A percentile compares a stretch with the other conserved stretches of the same genome.
Evolutionary conservation across 37 sponge, comb jelly and placozoan genomes (phyloP).

Genomic region (Crambe crambe): DNA sequence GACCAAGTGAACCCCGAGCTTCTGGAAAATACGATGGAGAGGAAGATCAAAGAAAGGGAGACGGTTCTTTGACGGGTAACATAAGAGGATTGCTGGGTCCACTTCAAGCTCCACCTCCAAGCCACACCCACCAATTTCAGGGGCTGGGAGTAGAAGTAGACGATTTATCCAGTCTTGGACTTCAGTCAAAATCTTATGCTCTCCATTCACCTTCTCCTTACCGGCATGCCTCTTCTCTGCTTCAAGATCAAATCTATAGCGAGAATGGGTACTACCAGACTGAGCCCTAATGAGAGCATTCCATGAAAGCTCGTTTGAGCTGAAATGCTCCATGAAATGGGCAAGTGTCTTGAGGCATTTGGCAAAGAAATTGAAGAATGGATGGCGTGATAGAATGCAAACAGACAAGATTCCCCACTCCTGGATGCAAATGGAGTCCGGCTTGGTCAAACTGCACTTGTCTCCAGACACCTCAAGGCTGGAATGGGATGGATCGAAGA

Average conservation of each 20-base stretch:
- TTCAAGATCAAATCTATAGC: neutral
- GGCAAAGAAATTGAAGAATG: constrained; percentile 60
- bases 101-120: constrained; percentile 81
- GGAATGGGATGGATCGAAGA: constrained; percentile 25
- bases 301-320: constrained; percentile 31
- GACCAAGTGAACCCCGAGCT: constrained; percentile 46
- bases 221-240: neutral
- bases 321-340: constrained; percentile 56
- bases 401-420: constrained; percentile 63
- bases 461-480: neutral
- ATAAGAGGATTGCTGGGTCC: constrained; percentile 53
- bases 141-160: constrained; percentile 39
- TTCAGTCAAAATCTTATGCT: constrained; percentile 14
- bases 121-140: constrained; percentile 7
- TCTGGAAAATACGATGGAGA: constrained; percentile 46
- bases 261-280: neutral
- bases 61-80: constrained; percentile 50
- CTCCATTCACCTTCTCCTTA: neutral
- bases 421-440: constrained; percentile 33
- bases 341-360: constrained; percentile 43
- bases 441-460: neutral
- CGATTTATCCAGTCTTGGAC: constrained; percentile 61
- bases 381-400: constrained; percentile 56
- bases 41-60: constrained; percentile 65
- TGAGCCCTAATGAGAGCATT: constrained; percentile 29